Conservation (phyloP, 2,113 vertebrate species). For the Pycnonotus jocosus region DNA sequence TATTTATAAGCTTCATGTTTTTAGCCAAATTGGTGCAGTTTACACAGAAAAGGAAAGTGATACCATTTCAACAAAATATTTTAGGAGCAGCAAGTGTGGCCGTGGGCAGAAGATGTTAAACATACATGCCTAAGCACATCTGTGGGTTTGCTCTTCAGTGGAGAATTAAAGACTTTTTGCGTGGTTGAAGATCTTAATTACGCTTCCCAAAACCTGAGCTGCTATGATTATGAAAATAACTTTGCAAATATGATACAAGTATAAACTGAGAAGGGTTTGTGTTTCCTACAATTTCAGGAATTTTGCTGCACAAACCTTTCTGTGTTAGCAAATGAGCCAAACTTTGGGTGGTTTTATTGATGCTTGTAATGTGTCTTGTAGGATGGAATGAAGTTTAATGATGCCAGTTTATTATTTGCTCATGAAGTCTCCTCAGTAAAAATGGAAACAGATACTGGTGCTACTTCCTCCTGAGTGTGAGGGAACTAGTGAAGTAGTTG, state of each 20-base stretch:
- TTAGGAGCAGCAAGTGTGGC: not conserved
- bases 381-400: not conserved
- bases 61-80: not conserved
- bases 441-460: not conserved
- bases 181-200: not conserved
- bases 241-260: not conserved
- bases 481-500: not conserved
- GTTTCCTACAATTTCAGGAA: not conserved
- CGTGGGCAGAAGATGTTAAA: conserved; percentile 9
- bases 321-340: not conserved
- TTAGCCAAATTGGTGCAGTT: not conserved
- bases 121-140: not conserved
- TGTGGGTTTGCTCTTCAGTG: not conserved
- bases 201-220: not conserved
- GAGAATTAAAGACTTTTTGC: not conserved
- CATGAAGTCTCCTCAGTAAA: not conserved
- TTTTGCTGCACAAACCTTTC: not conserved
- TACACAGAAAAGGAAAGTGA: not conserved
- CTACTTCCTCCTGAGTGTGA: not conserved
- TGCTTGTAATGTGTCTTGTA: not conserved
- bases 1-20: not conserved
- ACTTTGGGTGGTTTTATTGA: not conserved
- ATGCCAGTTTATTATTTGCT: not conserved
- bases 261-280: not conserved
- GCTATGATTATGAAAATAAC: not conserved